phyloP scores from a whole-genome alignment of 2,113 vertebrate species.

The Melanerpes aurifrons region DNA sequence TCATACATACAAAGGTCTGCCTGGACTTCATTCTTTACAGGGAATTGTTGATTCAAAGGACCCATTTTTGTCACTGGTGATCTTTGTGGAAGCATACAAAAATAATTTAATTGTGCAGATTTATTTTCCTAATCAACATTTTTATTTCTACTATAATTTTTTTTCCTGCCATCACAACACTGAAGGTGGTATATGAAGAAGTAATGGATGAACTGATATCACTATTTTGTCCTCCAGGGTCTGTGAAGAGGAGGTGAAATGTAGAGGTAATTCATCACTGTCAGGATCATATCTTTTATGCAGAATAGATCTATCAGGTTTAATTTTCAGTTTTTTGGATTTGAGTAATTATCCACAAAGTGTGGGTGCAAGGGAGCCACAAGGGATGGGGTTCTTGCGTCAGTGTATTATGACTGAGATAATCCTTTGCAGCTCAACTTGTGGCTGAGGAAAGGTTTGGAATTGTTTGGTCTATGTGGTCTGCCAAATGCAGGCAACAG shows the following conservation, averaged over 20 bases:
- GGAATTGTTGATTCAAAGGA: neutral
- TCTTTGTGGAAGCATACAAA: neutral
- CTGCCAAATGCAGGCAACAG: neutral
- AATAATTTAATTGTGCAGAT: neutral
- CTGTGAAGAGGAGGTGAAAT: neutral
- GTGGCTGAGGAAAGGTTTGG: neutral
- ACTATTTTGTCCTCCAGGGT: neutral
- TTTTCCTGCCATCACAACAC: neutral
- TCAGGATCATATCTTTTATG: neutral
- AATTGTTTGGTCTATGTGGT: neutral
- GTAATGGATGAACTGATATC: neutral
- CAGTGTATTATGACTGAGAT: neutral
- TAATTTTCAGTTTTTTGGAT: neutral
- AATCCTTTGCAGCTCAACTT: neutral
- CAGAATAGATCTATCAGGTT: neutral
- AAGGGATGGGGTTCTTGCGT: neutral
- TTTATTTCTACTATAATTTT: neutral
- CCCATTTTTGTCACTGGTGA: neutral
- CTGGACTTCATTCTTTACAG: neutral
- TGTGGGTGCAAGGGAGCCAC: fast-evolving
- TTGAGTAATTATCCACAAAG: neutral
- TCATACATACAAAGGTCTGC: neutral
- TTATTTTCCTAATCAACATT: neutral
- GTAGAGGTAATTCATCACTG: neutral
- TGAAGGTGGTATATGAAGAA: neutral